Conservation (phyloP, 2,797 vertebrate species). For the Coccyzus lansbergi region DNA sequence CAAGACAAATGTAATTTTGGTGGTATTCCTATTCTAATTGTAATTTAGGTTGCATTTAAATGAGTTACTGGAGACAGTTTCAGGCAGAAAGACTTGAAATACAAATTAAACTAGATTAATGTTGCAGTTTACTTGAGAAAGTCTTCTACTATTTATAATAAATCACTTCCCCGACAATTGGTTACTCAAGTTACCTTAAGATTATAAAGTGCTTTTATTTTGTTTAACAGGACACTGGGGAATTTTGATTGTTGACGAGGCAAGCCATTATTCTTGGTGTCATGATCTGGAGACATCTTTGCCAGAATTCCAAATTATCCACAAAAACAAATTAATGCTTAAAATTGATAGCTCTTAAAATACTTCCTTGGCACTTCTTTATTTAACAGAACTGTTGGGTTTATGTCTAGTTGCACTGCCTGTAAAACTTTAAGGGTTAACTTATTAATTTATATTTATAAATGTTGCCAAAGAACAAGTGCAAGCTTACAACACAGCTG, state of each 20-base stretch:
- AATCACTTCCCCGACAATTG: not conserved
- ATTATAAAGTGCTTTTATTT: not conserved
- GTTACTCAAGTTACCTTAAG: not conserved
- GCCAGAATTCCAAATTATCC: not conserved
- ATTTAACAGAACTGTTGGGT: not conserved
- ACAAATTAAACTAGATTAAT: constrained; percentile 6
- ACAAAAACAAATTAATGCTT: not conserved
- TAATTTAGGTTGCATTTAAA: constrained; percentile 48
- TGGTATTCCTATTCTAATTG: constrained; percentile 44
- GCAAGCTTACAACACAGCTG: not conserved
- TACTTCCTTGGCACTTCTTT: not conserved
- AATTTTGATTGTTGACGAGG: not conserved
- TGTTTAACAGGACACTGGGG: not conserved
- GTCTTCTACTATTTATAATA: constrained; percentile 11
- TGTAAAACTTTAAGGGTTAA: not conserved
- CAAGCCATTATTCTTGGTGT: not conserved
- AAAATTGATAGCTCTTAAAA: not conserved
- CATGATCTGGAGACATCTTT: not conserved
- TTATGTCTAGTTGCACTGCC: not conserved
- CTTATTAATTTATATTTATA: not conserved
- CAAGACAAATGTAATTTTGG: constrained; percentile 68
- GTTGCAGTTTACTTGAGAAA: constrained; percentile 5
- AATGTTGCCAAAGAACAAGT: not conserved
- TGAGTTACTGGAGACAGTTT: constrained; percentile 25
- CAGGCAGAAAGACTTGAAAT: constrained; percentile 32